Evolutionary conservation across 1,140 invertebrate genomes (phyloP).

Genomic region (Choristoneura fumiferana): DNA sequence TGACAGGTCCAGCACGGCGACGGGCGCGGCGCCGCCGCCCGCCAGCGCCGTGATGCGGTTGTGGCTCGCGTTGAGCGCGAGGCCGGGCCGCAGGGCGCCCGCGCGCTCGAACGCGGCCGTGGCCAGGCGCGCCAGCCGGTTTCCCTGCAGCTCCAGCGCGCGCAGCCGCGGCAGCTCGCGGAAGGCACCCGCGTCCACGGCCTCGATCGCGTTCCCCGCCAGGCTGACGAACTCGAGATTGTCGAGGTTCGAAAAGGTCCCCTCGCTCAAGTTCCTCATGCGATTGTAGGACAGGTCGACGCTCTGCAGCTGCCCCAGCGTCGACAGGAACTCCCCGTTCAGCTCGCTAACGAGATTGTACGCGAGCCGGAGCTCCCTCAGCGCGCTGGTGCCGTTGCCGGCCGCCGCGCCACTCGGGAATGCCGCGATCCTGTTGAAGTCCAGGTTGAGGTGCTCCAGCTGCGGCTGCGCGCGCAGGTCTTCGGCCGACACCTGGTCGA

Average conservation of each 20-base stretch:
- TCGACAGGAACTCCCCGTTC: conserved; percentile 80
- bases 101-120: conserved; percentile 82
- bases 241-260: conserved; percentile 80
- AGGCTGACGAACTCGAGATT: conserved; percentile 83
- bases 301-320: conserved; percentile 81
- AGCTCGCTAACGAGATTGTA: conserved; percentile 83
- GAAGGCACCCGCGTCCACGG: conserved; percentile 81
- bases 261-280: conserved; percentile 69
- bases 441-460: conserved; percentile 89
- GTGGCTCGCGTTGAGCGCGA: conserved; percentile 83
- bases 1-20: conserved; percentile 84
- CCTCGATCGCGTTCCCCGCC: conserved; percentile 80
- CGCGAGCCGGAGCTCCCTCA: conserved; percentile 87
- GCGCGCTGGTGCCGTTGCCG: conserved; percentile 82
- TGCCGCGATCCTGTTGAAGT: conserved; percentile 86
- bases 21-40: conserved; percentile 77
- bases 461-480: conserved; percentile 80
- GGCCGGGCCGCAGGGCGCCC: conserved; percentile 76
- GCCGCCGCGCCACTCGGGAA: conserved; percentile 83
- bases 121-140: conserved; percentile 81
- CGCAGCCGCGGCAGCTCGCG: conserved; percentile 81
- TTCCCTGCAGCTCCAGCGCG: conserved; percentile 85
- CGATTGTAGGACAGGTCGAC: conserved; percentile 85
- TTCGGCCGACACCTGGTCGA: conserved; percentile 82
- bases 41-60: conserved; percentile 81